phyloP scores from a whole-genome alignment of 1,140 invertebrate species.

The Lordiphosa clarofinis region DNA sequence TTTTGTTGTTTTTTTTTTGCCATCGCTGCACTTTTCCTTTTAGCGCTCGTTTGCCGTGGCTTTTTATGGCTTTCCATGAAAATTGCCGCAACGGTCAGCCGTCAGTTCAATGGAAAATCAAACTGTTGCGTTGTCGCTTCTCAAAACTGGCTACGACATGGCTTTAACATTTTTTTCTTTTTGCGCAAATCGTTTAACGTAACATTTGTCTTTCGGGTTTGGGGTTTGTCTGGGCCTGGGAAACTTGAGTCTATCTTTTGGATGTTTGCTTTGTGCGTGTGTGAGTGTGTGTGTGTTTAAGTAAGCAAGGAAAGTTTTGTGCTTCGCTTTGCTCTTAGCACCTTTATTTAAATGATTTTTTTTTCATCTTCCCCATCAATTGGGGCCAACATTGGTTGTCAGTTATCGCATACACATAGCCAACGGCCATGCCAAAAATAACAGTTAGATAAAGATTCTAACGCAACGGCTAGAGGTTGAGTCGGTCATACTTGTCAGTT shows the following conservation, averaged over 20 bases:
- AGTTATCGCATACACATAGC: slow-evolving; percentile 46
- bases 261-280: not conserved
- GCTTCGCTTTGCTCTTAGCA: slow-evolving; percentile 12
- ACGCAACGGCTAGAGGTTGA: slow-evolving; percentile 7
- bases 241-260: slow-evolving; percentile 10
- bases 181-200: slow-evolving; percentile 32
- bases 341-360: slow-evolving; percentile 7
- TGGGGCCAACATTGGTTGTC: slow-evolving; percentile 42
- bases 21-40: slow-evolving; percentile 70
- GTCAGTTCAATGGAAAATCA: slow-evolving; percentile 63
- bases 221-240: slow-evolving; percentile 17
- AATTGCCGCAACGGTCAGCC: slow-evolving; percentile 50
- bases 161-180: slow-evolving; percentile 7
- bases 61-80: slow-evolving; percentile 75
- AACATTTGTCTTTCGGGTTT: slow-evolving; percentile 24
- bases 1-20: slow-evolving; percentile 57
- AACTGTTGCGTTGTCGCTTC: slow-evolving; percentile 61
- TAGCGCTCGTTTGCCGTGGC: slow-evolving; percentile 51
- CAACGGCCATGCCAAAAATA: slow-evolving; percentile 42
- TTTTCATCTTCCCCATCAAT: slow-evolving; percentile 19
- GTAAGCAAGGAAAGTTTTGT: slow-evolving; percentile 17
- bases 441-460: slow-evolving; percentile 41
- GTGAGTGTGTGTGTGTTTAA: slow-evolving; percentile 23
- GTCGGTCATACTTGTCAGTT: too few relatives aligned
- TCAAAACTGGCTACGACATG: slow-evolving; percentile 41